These are phyloP conservation scores for Stichodactyla helianthus DNA, from an alignment of 64 coral and sea anemone genomes.

Conservation along the genomic window DNA sequence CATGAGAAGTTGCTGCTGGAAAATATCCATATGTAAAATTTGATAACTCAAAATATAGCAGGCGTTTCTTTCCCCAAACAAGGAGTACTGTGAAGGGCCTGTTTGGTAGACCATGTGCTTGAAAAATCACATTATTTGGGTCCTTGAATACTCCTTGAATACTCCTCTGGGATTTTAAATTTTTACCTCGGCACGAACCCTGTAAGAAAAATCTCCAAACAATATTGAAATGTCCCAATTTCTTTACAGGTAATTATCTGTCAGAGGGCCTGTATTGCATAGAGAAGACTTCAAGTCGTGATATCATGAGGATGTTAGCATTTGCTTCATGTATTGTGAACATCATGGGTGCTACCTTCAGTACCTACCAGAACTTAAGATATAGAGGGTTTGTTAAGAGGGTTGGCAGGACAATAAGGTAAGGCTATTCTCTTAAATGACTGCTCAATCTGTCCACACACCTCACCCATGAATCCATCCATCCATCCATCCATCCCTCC, in stretches of 20 bases:
- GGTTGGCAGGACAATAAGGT: slow-evolving; percentile 90
- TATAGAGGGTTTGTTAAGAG: slow-evolving; percentile 95
- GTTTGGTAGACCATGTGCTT: too few species aligned
- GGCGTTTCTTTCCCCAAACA: too few species aligned
- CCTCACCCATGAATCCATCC: too few species aligned
- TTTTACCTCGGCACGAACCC: too few species aligned
- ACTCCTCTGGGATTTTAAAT: too few species aligned
- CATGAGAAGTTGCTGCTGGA: too few species aligned
- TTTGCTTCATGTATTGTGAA: slow-evolving; percentile 83
- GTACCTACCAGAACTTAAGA: slow-evolving; percentile 69
- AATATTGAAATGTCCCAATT: neutral
- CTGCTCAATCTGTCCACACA: neutral
- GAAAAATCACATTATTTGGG: too few species aligned
- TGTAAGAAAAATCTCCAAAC: neutral
- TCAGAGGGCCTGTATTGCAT: slow-evolving; percentile 61
- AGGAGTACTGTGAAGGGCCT: too few species aligned
- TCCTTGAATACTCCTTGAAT: too few species aligned
- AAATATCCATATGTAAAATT: too few species aligned
- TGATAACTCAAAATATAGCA: too few species aligned
- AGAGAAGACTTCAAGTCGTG: slow-evolving; percentile 64
- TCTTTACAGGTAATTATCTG: slow-evolving; percentile 47
- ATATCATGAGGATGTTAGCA: slow-evolving; percentile 89
- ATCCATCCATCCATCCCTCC: neutral
- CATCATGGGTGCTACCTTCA: slow-evolving; percentile 81
- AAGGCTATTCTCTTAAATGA: neutral